Conservation (phyloP, 2,797 vertebrate species). For the Rhabdomys pumilio region DNA sequence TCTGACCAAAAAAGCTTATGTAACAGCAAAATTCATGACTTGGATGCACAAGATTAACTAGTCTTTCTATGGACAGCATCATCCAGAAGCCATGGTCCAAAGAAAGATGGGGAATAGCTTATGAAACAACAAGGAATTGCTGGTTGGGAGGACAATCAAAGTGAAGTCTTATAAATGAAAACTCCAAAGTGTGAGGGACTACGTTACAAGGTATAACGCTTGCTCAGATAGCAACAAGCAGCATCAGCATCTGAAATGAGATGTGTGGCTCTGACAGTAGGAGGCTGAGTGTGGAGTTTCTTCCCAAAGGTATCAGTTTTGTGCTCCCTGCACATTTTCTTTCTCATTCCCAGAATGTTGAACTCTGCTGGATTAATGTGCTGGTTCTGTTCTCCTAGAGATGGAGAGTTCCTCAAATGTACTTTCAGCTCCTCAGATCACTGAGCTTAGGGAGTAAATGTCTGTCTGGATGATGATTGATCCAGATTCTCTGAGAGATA, state of each 20-base stretch:
- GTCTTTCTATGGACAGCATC: neutral
- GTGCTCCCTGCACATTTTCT: neutral
- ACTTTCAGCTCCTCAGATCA: neutral
- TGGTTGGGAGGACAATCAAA: neutral
- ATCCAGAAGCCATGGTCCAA: neutral
- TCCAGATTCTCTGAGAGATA: neutral
- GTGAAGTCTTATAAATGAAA: neutral
- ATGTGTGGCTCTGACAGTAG: neutral
- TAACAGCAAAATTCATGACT: slow-evolving; percentile 16
- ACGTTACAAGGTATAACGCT: neutral
- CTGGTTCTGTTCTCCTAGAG: neutral
- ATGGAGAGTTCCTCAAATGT: neutral
- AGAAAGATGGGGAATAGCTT: neutral
- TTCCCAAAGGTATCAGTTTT: neutral
- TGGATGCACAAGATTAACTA: neutral
- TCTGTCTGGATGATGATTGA: neutral
- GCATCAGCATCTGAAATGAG: neutral
- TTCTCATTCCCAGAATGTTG: neutral
- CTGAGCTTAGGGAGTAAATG: neutral
- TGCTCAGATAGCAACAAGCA: neutral
- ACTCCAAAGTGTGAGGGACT: neutral
- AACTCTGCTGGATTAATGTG: neutral
- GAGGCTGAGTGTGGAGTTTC: fast-evolving
- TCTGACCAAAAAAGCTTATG: slow-evolving; percentile 53
- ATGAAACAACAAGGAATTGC: neutral